Evolutionary conservation across 53 echinoderm and acorn worm genomes (phyloP).

Genomic region (Apostichopus leukothele): DNA sequence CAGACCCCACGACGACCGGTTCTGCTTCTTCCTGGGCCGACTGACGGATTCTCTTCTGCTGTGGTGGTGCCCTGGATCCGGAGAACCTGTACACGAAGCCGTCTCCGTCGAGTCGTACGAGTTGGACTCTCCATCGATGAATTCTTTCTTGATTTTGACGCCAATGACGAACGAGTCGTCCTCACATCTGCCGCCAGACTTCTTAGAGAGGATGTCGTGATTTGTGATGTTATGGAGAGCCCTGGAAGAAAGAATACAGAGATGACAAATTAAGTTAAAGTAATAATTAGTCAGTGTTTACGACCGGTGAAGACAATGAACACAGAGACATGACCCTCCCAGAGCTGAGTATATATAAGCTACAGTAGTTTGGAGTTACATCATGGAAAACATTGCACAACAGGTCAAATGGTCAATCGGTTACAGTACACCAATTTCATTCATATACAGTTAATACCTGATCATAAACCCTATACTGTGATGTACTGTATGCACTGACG

Average conservation of each 20-base stretch:
- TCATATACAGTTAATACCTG: no score
- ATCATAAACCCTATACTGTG: no score
- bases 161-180: constrained; percentile 6
- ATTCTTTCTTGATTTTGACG: constrained; percentile 25
- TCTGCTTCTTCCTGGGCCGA: constrained; percentile 7
- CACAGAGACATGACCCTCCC: no score
- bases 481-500: no score
- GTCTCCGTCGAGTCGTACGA: constrained; percentile 24
- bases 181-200: not conserved
- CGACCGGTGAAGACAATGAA: no score
- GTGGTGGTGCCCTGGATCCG: not conserved
- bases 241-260: not conserved
- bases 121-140: constrained; percentile 2
- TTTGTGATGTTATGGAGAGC: not conserved
- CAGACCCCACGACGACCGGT: constrained; percentile 23
- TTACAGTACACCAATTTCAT: no score
- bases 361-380: no score
- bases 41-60: not conserved
- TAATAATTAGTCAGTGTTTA: no score
- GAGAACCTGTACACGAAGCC: constrained; percentile 20
- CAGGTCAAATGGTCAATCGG: no score
- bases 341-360: no score
- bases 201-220: not conserved
- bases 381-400: no score
- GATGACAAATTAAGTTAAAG: no score